These are phyloP conservation scores for Bos taurus DNA, from an alignment of 2,113 vertebrate species.

Conservation along the genomic window DNA sequence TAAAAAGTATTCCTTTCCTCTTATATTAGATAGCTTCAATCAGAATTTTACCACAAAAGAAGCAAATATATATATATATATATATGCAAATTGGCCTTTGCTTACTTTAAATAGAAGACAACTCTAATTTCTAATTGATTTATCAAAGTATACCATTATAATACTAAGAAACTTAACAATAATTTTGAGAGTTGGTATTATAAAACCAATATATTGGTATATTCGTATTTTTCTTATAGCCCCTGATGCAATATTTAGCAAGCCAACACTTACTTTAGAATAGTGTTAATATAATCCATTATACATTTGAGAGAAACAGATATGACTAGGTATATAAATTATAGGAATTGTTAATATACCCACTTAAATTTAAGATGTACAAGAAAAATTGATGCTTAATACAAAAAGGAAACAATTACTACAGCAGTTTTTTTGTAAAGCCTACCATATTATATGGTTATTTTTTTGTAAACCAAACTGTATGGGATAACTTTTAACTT, in stretches of 20 bases:
- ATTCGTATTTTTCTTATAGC: neutral
- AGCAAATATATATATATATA: neutral
- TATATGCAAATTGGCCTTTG: neutral
- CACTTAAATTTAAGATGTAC: neutral
- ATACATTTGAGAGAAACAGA: neutral
- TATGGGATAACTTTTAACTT: neutral
- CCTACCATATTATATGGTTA: neutral
- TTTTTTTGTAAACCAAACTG: neutral
- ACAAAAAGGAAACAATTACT: neutral
- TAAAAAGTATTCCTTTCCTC: neutral
- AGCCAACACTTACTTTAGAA: neutral
- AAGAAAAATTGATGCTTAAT: neutral
- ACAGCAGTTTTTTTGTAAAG: neutral
- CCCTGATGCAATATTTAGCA: neutral
- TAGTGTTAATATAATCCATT: neutral
- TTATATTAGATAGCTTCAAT: neutral
- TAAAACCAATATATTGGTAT: neutral
- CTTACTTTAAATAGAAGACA: conserved; percentile 11
- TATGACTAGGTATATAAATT: neutral
- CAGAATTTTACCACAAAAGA: neutral
- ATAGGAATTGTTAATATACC: neutral
- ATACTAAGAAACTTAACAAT: neutral
- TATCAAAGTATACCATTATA: neutral
- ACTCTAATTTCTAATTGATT: neutral
- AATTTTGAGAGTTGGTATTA: neutral